Evolutionary conservation across 2,797 vertebrate species (phyloP), one percentile per base, ranked within the genome.

Genomic region (Enteromius anoplus): DNA sequence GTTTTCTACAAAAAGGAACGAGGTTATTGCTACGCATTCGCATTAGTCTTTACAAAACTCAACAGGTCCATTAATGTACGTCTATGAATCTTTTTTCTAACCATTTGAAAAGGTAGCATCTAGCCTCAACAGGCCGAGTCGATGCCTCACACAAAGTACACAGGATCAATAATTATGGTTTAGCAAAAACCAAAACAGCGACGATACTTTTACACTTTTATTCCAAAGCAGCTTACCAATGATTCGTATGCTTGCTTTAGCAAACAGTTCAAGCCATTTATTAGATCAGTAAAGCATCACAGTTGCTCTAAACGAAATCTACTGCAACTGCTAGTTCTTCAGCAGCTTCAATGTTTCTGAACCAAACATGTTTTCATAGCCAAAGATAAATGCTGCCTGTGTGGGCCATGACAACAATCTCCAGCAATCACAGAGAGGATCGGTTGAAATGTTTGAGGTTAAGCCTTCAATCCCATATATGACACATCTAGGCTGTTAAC

Each of bases 311-410:
- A 53, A 42, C 32, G 40, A 55, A 4, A 79, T 68, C 34, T 1
- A 3, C 32, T 45, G 32, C 11, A 47, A 14, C 47, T 53, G 21
- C 23, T 72, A 7, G 1, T 6, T 60, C 40, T 45, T 55, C 34
- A 60, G 60, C 45, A 80, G 12, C 37, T 40, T 81, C 45, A n/a
- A 11, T 19, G 17, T 45, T 49, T 45, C 40, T 21, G 40, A 70
- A 81, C 40, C 19, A 64, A 81, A 81, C 69, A 12, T 40, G 69
- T 40, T 68, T 75, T 45, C 71, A 60, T 40, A 81, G 78, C 69
- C 76, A 84, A 75, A 68, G 58, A 85, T 49, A 85, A 47, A 9
- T 34, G 23, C 19, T 14, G 45, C 23, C 51, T 80, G 15, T 47
- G 29, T 60, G 66, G 51, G 51, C 51, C 65, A 70, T 58, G 78